Percentiles rank a stretch among this genome's conserved stretches.
Conservation (phyloP, 2,113 vertebrate species). For the Prochilodus magdalenae region DNA sequence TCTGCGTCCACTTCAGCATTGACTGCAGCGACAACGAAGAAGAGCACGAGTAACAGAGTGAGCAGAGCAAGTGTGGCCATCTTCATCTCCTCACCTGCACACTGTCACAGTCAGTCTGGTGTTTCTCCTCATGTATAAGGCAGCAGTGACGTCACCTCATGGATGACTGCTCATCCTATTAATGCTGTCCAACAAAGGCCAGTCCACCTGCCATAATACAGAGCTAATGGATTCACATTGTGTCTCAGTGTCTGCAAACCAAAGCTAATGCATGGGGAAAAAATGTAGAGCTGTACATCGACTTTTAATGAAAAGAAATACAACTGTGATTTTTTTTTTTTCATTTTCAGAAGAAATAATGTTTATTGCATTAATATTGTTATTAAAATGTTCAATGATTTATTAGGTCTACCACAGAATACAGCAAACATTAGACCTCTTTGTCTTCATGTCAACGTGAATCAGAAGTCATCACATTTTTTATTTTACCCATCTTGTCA, state of each 20-base stretch:
- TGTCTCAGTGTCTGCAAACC: not conserved
- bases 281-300: not conserved
- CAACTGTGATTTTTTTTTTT: too few relatives aligned
- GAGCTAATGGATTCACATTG: conserved; percentile 40
- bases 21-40: conserved; percentile 53
- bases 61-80: conserved; percentile 58
- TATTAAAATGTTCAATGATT: too few relatives aligned
- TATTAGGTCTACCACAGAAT: too few relatives aligned
- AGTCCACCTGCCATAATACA: not conserved
- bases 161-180: conserved; percentile 12
- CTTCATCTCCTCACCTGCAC: conserved; percentile 40
- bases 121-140: conserved; percentile 85
- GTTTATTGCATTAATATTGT: too few relatives aligned
- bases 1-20: conserved; percentile 63
- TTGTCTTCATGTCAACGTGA: too few relatives aligned
- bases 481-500: too few relatives aligned
- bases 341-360: too few relatives aligned
- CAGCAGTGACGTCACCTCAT: conserved; percentile 75
- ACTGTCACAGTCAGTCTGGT: conserved; percentile 45
- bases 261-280: conserved; percentile 14
- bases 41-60: conserved; percentile 58
- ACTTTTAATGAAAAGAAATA: too few relatives aligned
- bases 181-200: conserved; percentile 38
- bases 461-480: too few relatives aligned
- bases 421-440: too few relatives aligned